Evolutionary conservation across 2,113 vertebrate species (phyloP), one percentile per base, ranked within the genome.

Genomic region (Bucco capensis): DNA sequence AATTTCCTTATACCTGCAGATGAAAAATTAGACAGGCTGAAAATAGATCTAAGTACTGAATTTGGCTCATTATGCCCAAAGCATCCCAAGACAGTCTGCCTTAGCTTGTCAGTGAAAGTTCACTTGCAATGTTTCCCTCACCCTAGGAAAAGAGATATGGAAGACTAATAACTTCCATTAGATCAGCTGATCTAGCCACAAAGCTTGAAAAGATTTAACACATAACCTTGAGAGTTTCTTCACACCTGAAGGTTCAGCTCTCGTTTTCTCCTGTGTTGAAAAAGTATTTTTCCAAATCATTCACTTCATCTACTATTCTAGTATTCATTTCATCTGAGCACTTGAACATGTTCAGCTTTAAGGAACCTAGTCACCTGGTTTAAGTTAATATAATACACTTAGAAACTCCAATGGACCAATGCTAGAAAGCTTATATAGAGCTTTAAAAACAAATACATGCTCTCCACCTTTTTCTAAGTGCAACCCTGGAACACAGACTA

Each of bases 21-120:
- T 69, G 25, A 94, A 72, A 82, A 90, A 90, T 73, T 65, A 91
- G 64, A 61, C 24, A 46, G 51, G 46, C 83, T 44, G 44, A 93
- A 37, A 94, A 86, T 22, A 93, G 76, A 88, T 84, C 62, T 84
- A 86, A 89, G 61, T 49, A 42, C 73, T 90, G 76, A 88, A 91
- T 92, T 88, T 90, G 80, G 76, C 57, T 91, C 86, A 86, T 64
- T 60, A 78, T 44, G 49, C 61, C 65, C 49, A 75, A 60, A 84
- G 53, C n/a, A 64, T 78, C 92, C 70, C 81, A 87, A 90, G 86
- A 78, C 27, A 33, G 40, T 47, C 65, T 95, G 70, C 65, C n/a
- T 78, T n/a, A 77, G n/a, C 10, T 81, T 25, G 38, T 30, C 73
- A 81, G 56, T 11, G 14, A 6, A 93, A 83, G 76, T 90, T 95